Percentiles rank a stretch among this genome's conserved stretches.
Evolutionary conservation across 2,113 vertebrate species (phyloP).

Genomic region (Sinosuthora webbiana): DNA sequence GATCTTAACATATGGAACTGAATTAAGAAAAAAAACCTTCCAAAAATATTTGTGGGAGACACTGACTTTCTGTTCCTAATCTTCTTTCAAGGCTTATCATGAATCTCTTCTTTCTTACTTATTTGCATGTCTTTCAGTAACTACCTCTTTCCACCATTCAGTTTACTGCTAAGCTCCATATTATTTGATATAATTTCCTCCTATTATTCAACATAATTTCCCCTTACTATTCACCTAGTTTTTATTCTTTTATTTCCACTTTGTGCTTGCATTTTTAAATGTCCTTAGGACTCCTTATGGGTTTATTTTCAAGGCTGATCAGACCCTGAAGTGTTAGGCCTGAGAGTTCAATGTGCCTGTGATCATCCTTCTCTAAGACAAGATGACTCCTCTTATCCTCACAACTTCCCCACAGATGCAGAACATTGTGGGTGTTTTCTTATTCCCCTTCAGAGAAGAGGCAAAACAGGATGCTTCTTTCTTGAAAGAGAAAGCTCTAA

Average conservation of each 20-base stretch:
- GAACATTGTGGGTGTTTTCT: not conserved
- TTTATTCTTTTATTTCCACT: not conserved
- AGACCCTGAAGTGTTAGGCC: not conserved
- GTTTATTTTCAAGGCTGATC: not conserved
- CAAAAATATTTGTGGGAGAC: conserved; percentile 7
- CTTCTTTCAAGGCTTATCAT: not conserved
- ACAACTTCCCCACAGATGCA: not conserved
- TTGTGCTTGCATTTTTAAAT: not conserved
- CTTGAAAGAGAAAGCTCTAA: accelerated
- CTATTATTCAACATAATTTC: not conserved
- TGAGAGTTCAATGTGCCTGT: not conserved
- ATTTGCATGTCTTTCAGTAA: not conserved
- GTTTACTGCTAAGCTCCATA: not conserved
- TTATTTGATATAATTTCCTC: not conserved
- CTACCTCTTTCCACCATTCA: not conserved
- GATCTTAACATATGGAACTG: not conserved
- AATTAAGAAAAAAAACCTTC: not conserved
- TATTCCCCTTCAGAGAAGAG: not conserved
- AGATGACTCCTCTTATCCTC: not conserved
- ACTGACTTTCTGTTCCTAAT: not conserved
- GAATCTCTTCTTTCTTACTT: not conserved
- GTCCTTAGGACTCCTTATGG: not conserved
- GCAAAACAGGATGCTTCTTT: not conserved
- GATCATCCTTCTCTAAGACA: not conserved
- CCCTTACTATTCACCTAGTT: not conserved